These are phyloP conservation scores for Euwallacea similis DNA, from an alignment of 1,140 invertebrate genomes.

Conservation along the genomic window DNA sequence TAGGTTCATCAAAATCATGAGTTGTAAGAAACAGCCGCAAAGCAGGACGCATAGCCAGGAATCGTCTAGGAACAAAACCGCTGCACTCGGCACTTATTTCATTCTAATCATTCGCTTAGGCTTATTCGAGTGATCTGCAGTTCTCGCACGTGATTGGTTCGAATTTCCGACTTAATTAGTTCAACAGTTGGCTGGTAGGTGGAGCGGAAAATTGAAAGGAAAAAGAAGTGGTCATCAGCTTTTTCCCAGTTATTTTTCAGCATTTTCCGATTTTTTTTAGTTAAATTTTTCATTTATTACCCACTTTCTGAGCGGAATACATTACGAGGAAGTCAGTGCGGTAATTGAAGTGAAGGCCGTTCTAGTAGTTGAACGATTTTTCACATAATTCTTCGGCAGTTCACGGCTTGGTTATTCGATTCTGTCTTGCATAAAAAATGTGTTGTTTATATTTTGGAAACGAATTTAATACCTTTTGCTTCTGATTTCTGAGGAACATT, in stretches of 20 bases:
- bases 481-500: too few relatives aligned
- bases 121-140: neutral
- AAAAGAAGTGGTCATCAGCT: constrained; percentile 15
- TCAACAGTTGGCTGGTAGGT: constrained; percentile 45
- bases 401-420: constrained; percentile 21
- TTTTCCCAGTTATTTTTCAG: constrained; percentile 36
- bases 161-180: constrained; percentile 35
- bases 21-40: too few relatives aligned
- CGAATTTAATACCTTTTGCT: constrained; percentile 39
- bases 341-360: too few relatives aligned
- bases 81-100: too few relatives aligned
- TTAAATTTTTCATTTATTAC: constrained; percentile 31
- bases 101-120: too few relatives aligned
- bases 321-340: too few relatives aligned
- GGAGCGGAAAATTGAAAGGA: constrained; percentile 32
- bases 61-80: too few relatives aligned
- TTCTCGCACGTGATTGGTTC: neutral
- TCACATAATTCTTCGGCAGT: neutral
- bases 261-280: constrained; percentile 39
- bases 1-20: too few relatives aligned
- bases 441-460: constrained; percentile 45
- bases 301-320: neutral
- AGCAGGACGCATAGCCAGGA: too few relatives aligned
- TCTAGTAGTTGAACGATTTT: too few relatives aligned
- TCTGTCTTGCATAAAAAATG: constrained; percentile 41